These are phyloP conservation scores for Catocala nupta DNA, from an alignment of 2,888 invertebrate species.

Conservation along the genomic window DNA sequence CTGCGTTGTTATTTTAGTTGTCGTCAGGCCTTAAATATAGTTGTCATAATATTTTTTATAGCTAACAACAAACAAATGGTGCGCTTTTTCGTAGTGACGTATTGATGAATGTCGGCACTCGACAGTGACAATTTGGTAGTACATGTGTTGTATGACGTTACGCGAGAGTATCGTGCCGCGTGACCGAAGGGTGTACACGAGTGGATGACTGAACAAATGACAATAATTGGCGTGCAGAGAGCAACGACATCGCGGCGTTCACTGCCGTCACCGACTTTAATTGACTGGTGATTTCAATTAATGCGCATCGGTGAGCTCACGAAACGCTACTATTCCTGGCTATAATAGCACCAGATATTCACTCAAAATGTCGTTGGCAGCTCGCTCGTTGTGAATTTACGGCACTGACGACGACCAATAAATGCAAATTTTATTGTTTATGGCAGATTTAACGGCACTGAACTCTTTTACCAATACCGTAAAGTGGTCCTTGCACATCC, in stretches of 20 bases:
- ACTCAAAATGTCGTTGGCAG: slow-evolving; percentile 84
- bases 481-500: slow-evolving; percentile 73
- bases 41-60: slow-evolving; percentile 36
- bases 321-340: slow-evolving; percentile 71
- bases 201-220: slow-evolving; percentile 74
- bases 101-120: slow-evolving; percentile 28
- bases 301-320: slow-evolving; percentile 75
- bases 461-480: slow-evolving; percentile 83
- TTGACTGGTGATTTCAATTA: slow-evolving; percentile 83
- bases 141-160: slow-evolving; percentile 37
- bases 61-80: slow-evolving; percentile 23
- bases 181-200: slow-evolving; percentile 60
- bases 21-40: slow-evolving; percentile 43
- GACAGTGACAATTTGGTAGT: slow-evolving; percentile 33
- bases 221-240: slow-evolving; percentile 76
- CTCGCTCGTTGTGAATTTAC: slow-evolving; percentile 81
- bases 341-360: slow-evolving; percentile 78
- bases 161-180: slow-evolving; percentile 44
- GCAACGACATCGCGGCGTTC: slow-evolving; percentile 65
- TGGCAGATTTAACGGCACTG: slow-evolving; percentile 83
- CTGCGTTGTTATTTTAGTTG: slow-evolving; percentile 63
- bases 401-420: slow-evolving; percentile 83
- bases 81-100: slow-evolving; percentile 25
- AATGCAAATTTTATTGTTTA: slow-evolving; percentile 87
- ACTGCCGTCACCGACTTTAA: slow-evolving; percentile 73